These are phyloP conservation scores for Drosophila sordidula DNA, from an alignment of 2,888 invertebrate species.

Conservation along the genomic window DNA sequence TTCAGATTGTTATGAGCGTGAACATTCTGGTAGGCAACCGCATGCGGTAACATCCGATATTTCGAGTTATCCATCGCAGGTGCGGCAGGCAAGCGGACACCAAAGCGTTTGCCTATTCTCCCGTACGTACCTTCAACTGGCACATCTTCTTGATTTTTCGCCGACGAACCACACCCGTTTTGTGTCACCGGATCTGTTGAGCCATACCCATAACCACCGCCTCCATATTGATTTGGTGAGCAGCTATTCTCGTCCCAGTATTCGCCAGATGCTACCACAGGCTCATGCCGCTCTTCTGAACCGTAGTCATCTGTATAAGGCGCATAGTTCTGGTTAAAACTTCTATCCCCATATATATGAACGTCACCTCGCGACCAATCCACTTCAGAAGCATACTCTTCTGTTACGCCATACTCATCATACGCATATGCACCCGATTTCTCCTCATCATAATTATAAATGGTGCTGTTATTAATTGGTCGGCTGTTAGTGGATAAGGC, in stretches of 20 bases:
- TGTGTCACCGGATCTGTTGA: constrained; percentile 66
- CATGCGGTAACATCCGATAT: constrained; percentile 69
- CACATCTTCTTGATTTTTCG: neutral
- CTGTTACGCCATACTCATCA: constrained; percentile 36
- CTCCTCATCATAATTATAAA: constrained; percentile 60
- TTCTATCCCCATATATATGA: constrained; percentile 8
- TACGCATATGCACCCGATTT: constrained; percentile 29
- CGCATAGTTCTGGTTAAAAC: constrained; percentile 38
- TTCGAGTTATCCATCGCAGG: constrained; percentile 60
- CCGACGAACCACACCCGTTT: constrained; percentile 57
- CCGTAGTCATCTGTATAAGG: constrained; percentile 31
- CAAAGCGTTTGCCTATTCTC: constrained; percentile 58
- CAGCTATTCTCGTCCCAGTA: constrained; percentile 54
- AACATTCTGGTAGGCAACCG: constrained; percentile 49
- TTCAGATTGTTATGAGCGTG: constrained; percentile 36
- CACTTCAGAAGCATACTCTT: constrained; percentile 11
- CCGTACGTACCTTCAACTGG: constrained; percentile 76
- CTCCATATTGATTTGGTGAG: constrained; percentile 25
- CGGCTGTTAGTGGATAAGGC: constrained; percentile 93
- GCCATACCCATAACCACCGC: constrained; percentile 17
- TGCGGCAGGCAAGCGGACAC: constrained; percentile 74
- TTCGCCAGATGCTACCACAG: constrained; percentile 19
- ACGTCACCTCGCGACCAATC: constrained; percentile 24
- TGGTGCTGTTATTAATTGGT: constrained; percentile 86
- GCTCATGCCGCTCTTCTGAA: constrained; percentile 4